A percentile compares a stretch with the other conserved stretches of the same genome.
Conservation (phyloP, 2,113 vertebrate species). For the Gnathonemus echidnorhynchus region DNA sequence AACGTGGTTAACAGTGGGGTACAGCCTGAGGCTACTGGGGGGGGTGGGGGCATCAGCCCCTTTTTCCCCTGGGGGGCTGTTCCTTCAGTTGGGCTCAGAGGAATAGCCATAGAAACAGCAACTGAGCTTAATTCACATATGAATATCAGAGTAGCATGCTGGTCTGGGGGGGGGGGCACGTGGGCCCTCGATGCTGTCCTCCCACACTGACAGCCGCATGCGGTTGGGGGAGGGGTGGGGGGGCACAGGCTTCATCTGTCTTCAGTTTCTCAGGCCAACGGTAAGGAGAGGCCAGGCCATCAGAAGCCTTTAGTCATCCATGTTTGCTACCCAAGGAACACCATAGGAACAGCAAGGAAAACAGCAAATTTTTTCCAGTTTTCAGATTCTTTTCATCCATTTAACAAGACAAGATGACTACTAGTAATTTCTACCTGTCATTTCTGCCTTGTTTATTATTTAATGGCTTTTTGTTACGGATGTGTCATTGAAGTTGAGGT, state of each 20-base stretch:
- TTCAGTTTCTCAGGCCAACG: not conserved
- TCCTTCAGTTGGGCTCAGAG: conserved; percentile 14
- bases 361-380: not conserved
- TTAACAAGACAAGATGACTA: not conserved
- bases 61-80: conserved; percentile 11
- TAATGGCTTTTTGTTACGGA: not conserved
- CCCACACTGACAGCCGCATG: not conserved
- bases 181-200: not conserved
- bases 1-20: conserved; percentile 9
- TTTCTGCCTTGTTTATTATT: not conserved
- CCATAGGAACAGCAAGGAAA: not conserved
- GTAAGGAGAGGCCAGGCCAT: not conserved
- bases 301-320: not conserved
- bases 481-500: not conserved
- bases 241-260: not conserved
- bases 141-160: conserved; percentile 7
- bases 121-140: conserved; percentile 13
- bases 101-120: conserved; percentile 9
- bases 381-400: not conserved
- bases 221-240: not conserved
- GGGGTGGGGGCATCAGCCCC: not conserved
- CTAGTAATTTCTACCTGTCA: not conserved
- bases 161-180: not conserved
- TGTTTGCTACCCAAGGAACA: not conserved
- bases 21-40: not conserved